These are phyloP conservation scores for Elachura formosa DNA, from an alignment of 2,113 vertebrate genomes.

Conservation along the genomic window DNA sequence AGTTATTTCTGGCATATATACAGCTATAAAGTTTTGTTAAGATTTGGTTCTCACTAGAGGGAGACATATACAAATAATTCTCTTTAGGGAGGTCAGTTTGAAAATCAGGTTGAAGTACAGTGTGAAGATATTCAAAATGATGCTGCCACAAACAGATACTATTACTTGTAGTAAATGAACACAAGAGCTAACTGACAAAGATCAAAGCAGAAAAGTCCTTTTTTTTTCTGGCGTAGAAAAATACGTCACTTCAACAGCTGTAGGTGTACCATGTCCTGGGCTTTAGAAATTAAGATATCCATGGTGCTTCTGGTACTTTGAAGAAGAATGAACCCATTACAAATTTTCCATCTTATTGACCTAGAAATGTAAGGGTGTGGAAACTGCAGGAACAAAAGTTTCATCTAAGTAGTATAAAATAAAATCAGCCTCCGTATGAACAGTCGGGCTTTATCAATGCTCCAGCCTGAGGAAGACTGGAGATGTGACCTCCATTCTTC, in stretches of 20 bases:
- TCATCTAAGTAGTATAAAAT: background rate
- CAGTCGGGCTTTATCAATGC: background rate
- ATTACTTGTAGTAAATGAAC: background rate
- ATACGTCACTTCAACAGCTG: background rate
- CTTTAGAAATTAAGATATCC: background rate
- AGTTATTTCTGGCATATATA: background rate
- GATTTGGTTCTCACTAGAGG: slow-evolving; percentile 75
- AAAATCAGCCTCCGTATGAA: background rate
- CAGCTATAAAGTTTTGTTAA: background rate
- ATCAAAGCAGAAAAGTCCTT: background rate
- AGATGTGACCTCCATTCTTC: background rate
- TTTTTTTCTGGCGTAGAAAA: background rate
- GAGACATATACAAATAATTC: slow-evolving; percentile 79
- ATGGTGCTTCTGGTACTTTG: background rate
- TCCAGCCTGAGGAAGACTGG: background rate
- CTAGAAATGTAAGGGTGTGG: background rate
- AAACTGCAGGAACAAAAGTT: background rate
- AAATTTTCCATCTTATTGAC: background rate
- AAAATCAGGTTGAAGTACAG: slow-evolving; percentile 14
- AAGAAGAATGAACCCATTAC: background rate
- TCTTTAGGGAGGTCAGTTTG: slow-evolving; percentile 31
- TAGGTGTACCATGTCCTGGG: background rate
- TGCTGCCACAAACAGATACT: background rate
- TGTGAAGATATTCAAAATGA: background rate
- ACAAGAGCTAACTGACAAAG: background rate